Evolutionary conservation across 2,888 invertebrate species (phyloP).

Genomic region (Limnephilus auricula): DNA sequence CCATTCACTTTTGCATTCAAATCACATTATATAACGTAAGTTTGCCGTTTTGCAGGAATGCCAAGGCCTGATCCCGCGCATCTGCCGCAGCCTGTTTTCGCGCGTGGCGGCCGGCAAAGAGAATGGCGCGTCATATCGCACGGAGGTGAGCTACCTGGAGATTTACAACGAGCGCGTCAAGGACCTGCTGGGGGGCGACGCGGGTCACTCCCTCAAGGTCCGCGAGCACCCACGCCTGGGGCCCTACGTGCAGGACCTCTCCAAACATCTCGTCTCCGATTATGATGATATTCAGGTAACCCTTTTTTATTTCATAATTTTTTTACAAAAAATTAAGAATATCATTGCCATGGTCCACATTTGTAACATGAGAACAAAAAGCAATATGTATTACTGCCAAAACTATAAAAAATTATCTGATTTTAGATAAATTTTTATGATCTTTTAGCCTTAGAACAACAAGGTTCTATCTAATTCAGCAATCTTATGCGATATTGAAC

Average conservation of each 20-base stretch:
- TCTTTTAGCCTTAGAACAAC: too few species aligned
- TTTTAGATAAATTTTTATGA: too few species aligned
- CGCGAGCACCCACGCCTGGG: conserved; percentile 89
- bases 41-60: conserved; percentile 78
- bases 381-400: too few species aligned
- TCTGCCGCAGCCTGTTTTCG: conserved; percentile 89
- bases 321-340: too few species aligned
- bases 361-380: too few species aligned
- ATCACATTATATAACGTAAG: background rate
- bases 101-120: conserved; percentile 90
- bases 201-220: conserved; percentile 84
- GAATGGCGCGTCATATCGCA: conserved; percentile 89
- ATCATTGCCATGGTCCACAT: too few species aligned
- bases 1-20: background rate
- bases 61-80: conserved; percentile 90
- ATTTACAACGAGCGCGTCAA: conserved; percentile 91
- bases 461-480: too few species aligned
- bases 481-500: too few species aligned
- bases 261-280: conserved; percentile 90
- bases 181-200: conserved; percentile 81
- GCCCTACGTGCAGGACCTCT: conserved; percentile 91
- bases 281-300: conserved; percentile 90
- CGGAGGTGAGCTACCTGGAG: conserved; percentile 91
- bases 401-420: too few species aligned
- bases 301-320: background rate